phyloP scores from a whole-genome alignment of 1,140 invertebrate genomes.

The Eumeta japonica region DNA sequence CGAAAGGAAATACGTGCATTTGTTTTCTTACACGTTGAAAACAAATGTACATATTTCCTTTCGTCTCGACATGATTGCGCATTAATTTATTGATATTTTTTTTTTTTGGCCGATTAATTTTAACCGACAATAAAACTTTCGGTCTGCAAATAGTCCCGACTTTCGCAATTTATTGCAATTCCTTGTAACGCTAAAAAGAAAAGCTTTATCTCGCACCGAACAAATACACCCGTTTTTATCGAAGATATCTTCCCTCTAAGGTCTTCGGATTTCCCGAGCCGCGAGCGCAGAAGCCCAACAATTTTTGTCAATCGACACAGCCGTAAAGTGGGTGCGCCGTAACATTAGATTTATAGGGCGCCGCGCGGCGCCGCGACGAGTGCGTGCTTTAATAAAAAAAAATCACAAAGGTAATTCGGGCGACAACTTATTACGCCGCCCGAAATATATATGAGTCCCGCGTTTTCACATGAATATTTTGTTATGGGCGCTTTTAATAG shows the following conservation, averaged over 20 bases:
- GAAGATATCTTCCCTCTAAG: no score
- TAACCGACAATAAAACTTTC: no score
- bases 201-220: slow-evolving; percentile 10
- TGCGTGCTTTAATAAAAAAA: slow-evolving; percentile 48
- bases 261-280: no score
- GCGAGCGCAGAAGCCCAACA: slow-evolving; percentile 22
- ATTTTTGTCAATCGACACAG: slow-evolving; percentile 35
- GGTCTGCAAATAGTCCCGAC: background rate
- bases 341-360: slow-evolving; percentile 45
- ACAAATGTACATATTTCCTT: no score
- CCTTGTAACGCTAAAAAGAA: background rate
- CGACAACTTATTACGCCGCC: slow-evolving; percentile 40
- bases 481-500: no score
- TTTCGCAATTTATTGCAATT: background rate
- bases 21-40: no score
- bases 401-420: slow-evolving; percentile 41
- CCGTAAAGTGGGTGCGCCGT: slow-evolving; percentile 31
- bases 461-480: slow-evolving; percentile 34
- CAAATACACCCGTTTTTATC: no score
- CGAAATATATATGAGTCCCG: slow-evolving; percentile 35
- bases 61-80: no score
- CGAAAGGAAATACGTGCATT: no score
- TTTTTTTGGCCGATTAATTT: no score
- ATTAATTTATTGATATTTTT: no score
- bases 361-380: slow-evolving; percentile 29